Evolutionary conservation across 2,113 vertebrate genomes (phyloP).

Genomic region (Haemorhous mexicanus): DNA sequence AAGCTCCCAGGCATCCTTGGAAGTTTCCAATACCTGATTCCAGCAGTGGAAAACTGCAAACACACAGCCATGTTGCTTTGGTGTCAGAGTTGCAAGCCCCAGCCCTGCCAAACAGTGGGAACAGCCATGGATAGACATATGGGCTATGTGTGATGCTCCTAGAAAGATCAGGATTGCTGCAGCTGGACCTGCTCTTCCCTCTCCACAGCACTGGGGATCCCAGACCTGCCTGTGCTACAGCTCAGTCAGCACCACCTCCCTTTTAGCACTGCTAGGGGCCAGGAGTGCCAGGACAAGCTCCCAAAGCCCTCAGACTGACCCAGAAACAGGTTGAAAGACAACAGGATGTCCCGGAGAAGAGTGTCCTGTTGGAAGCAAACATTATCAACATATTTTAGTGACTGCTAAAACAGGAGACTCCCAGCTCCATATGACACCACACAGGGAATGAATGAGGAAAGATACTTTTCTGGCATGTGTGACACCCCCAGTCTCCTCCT

Average conservation of each 20-base stretch:
- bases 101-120: not conserved
- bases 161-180: not conserved
- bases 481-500: not conserved
- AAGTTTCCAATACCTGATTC: not conserved
- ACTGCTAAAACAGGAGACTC: not conserved
- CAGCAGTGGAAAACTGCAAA: not conserved
- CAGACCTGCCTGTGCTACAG: not conserved
- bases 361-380: not conserved
- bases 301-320: not conserved
- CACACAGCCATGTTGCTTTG: rapidly evolving
- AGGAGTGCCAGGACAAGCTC: not conserved
- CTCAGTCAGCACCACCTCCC: not conserved
- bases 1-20: not conserved
- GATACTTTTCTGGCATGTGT: not conserved
- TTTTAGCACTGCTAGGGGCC: not conserved
- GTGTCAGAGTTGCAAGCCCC: too few species aligned
- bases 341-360: not conserved
- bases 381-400: rapidly evolving
- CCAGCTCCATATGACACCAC: not conserved
- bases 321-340: not conserved
- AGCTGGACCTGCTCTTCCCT: not conserved
- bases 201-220: rapidly evolving
- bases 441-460: not conserved
- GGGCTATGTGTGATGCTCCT: rapidly evolving
- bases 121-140: rapidly evolving